Percentiles rank a stretch among this genome's conserved stretches.
Conservation (phyloP, 2,113 vertebrate genomes). For the Catharus minimus region DNA sequence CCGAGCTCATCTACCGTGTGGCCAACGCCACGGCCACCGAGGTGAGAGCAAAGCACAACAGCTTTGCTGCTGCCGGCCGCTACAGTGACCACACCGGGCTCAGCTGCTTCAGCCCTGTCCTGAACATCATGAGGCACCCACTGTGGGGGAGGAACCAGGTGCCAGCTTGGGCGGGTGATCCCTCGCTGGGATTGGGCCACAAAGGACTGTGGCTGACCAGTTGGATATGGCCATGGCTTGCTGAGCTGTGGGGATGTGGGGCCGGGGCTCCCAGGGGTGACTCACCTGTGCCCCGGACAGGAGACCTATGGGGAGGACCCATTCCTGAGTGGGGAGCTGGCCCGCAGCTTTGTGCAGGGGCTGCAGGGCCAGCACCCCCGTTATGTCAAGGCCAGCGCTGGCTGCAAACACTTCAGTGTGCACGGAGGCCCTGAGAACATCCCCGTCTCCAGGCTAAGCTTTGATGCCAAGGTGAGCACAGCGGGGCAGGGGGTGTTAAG, state of each 20-base stretch:
- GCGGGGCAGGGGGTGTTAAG: accelerated
- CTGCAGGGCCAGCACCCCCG: slow-evolving; percentile 70
- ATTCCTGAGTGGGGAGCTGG: slow-evolving; percentile 56
- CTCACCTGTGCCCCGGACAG: not conserved
- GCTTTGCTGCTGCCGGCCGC: slow-evolving; percentile 22
- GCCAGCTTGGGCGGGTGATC: not conserved
- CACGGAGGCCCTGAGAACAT: slow-evolving; percentile 70
- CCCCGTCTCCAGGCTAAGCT: slow-evolving; percentile 58
- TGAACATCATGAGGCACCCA: slow-evolving; percentile 72
- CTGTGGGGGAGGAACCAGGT: slow-evolving; percentile 74
- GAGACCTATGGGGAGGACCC: slow-evolving; percentile 74
- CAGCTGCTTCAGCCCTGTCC: slow-evolving; percentile 72
- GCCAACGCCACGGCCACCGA: slow-evolving; percentile 34
- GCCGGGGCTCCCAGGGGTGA: not conserved
- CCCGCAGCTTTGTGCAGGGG: slow-evolving; percentile 61
- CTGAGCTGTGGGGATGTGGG: not conserved
- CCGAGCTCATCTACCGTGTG: slow-evolving; percentile 21
- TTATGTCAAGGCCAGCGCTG: slow-evolving; percentile 59
- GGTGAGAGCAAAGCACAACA: slow-evolving; percentile 58
- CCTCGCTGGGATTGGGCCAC: accelerated
- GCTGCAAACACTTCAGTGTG: slow-evolving; percentile 72
- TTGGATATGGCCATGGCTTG: not conserved
- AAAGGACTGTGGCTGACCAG: accelerated
- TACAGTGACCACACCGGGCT: slow-evolving; percentile 68
- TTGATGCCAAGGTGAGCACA: slow-evolving; percentile 4